Evolutionary conservation across 2,797 vertebrate genomes (phyloP).

Genomic region (Meriones psammophilus): DNA sequence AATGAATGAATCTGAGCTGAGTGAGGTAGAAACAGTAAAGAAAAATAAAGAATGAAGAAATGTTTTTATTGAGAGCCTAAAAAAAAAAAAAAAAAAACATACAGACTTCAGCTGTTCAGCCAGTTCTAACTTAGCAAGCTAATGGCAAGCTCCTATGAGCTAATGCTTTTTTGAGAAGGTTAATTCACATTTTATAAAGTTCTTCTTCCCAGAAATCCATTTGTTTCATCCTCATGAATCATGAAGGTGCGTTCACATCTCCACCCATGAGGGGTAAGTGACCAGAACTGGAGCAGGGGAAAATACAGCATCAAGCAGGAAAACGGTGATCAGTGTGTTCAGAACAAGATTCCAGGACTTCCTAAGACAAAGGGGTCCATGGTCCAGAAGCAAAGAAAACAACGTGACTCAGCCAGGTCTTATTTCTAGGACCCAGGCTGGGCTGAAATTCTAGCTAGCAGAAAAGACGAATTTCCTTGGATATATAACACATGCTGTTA

Average conservation of each 20-base stretch:
- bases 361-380: background rate
- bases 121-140: slow-evolving; percentile 43
- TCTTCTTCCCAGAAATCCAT: background rate
- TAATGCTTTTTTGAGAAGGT: background rate
- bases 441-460: background rate
- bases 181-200: background rate
- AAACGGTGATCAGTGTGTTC: background rate
- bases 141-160: background rate
- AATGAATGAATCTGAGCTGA: slow-evolving; percentile 51
- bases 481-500: background rate
- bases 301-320: background rate
- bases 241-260: background rate
- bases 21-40: slow-evolving; percentile 25
- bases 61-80: background rate
- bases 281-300: background rate
- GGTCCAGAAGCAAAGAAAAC: background rate
- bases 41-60: slow-evolving; percentile 43
- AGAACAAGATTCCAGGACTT: background rate
- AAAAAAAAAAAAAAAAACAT: background rate
- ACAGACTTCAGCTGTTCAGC: background rate
- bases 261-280: background rate
- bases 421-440: background rate
- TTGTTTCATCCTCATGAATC: background rate
- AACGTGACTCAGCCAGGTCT: background rate
- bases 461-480: background rate